A percentile compares a stretch with the other conserved stretches of the same genome.
Conservation (phyloP, 2,888 invertebrate genomes). For the Exocentrus adspersus region DNA sequence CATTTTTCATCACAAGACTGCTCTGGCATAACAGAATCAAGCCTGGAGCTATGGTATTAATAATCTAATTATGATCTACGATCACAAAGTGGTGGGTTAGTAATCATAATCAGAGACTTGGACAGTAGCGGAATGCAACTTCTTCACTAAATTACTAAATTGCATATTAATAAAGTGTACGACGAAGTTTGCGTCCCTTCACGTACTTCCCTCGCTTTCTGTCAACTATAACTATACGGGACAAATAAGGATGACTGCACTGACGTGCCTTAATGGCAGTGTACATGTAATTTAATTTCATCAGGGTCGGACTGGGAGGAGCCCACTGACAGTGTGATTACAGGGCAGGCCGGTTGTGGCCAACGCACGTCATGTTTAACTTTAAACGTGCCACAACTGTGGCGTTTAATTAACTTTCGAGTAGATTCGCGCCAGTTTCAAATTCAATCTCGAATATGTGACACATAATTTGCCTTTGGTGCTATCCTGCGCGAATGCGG, state of each 20-base stretch:
- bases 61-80: constrained; percentile 60
- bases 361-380: constrained; percentile 51
- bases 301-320: constrained; percentile 64
- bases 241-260: constrained; percentile 38
- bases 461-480: not conserved
- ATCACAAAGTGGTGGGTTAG: constrained; percentile 56
- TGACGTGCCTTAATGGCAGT: constrained; percentile 57
- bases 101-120: constrained; percentile 57
- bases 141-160: constrained; percentile 48
- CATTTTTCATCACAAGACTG: constrained; percentile 34
- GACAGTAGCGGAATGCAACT: constrained; percentile 59
- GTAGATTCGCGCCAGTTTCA: constrained; percentile 17
- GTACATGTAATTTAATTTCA: constrained; percentile 64
- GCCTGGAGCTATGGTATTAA: constrained; percentile 55
- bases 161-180: constrained; percentile 48
- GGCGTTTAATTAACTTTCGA: constrained; percentile 51
- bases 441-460: constrained; percentile 5
- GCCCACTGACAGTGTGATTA: constrained; percentile 64
- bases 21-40: constrained; percentile 44
- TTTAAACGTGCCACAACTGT: constrained; percentile 54
- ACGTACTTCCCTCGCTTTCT: constrained; percentile 28
- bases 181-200: constrained; percentile 17
- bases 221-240: constrained; percentile 2
- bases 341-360: constrained; percentile 53
- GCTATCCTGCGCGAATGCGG: no score